Percentiles rank a stretch among this genome's conserved stretches.
Conservation (phyloP, 2,113 vertebrate species). For the Nestor notabilis region DNA sequence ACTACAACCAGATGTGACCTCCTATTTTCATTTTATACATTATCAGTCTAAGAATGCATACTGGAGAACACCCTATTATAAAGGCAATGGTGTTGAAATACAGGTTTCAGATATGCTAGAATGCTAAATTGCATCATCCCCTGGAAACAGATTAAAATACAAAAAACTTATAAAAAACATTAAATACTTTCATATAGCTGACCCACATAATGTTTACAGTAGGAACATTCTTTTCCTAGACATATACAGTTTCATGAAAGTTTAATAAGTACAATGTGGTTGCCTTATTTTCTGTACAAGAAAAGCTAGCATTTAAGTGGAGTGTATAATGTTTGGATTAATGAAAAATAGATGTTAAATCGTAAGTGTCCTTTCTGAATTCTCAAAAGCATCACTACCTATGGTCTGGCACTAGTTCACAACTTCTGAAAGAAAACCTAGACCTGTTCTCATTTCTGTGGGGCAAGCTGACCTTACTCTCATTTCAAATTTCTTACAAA, state of each 20-base stretch:
- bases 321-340: neutral
- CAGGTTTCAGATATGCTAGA: neutral
- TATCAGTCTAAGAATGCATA: neutral
- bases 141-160: neutral
- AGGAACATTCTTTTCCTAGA: neutral
- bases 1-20: neutral
- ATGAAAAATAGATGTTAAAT: slow-evolving; percentile 45
- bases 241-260: neutral
- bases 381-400: neutral
- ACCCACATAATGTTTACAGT: neutral
- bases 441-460: neutral
- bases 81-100: neutral
- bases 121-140: neutral
- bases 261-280: neutral
- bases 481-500: neutral
- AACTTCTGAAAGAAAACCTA: neutral
- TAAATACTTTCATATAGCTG: neutral
- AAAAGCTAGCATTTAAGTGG: neutral
- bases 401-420: neutral
- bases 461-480: neutral
- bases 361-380: neutral
- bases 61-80: neutral
- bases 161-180: neutral
- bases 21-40: neutral
- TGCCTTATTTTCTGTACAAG: neutral